phyloP scores from a whole-genome alignment of 2,888 invertebrate species.

The Oligia strigilis region DNA sequence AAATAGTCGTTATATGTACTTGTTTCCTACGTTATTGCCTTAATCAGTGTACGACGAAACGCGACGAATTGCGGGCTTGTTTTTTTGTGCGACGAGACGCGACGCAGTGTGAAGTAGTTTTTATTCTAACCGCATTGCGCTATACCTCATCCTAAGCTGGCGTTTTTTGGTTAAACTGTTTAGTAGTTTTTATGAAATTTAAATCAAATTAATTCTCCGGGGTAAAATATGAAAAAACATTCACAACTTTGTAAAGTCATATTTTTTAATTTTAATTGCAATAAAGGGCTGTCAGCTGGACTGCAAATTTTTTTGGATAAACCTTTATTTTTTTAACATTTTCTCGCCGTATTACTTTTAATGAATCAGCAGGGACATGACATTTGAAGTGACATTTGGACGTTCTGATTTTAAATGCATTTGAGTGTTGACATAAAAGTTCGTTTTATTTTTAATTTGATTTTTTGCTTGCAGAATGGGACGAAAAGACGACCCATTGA shows the following conservation, averaged over 20 bases:
- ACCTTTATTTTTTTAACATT: neutral
- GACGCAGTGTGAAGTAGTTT: neutral
- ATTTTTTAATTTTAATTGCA: constrained; percentile 29
- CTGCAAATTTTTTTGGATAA: neutral
- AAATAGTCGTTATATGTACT: too few species aligned
- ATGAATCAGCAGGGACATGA: constrained; percentile 18
- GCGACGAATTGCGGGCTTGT: too few species aligned
- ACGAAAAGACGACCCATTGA: neutral
- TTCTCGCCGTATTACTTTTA: constrained; percentile 5
- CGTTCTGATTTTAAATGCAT: constrained; percentile 12
- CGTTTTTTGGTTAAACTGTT: neutral
- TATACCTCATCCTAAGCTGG: neutral
- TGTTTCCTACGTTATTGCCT: neutral
- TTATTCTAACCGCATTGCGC: neutral
- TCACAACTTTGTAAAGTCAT: constrained; percentile 11
- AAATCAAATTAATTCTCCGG: neutral
- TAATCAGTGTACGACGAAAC: neutral
- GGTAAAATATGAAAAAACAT: neutral
- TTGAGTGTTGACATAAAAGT: neutral
- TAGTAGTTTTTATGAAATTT: neutral
- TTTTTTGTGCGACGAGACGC: too few species aligned
- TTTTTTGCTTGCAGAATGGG: neutral
- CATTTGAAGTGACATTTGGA: constrained; percentile 2
- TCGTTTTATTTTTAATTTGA: constrained; percentile 8
- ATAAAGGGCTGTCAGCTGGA: neutral